Evolutionary conservation across 2,113 vertebrate genomes (phyloP).

Genomic region (Capreolus pygargus): DNA sequence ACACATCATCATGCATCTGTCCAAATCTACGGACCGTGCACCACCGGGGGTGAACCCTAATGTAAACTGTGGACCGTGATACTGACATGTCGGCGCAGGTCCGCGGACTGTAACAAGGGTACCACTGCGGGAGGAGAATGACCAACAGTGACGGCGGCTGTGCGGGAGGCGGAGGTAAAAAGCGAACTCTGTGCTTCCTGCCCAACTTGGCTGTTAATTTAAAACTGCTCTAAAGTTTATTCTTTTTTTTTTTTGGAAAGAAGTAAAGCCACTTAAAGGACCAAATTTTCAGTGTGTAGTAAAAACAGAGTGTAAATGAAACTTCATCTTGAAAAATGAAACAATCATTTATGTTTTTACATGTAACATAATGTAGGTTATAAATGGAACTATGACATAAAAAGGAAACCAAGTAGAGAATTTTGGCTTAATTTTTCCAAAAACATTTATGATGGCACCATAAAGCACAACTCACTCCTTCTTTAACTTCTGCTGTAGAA

Average conservation of each 20-base stretch:
- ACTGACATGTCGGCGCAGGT: neutral
- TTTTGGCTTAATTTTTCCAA: neutral
- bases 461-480: neutral
- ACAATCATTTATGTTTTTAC: neutral
- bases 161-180: neutral
- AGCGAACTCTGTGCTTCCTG: neutral
- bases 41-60: neutral
- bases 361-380: neutral
- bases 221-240: neutral
- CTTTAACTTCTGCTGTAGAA: neutral
- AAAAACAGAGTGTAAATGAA: neutral
- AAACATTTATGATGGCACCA: neutral
- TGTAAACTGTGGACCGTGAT: neutral
- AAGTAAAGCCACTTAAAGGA: neutral
- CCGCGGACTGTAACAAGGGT: neutral
- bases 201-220: neutral
- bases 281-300: neutral
- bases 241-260: neutral
- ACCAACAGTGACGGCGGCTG: too few species aligned
- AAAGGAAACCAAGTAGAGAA: neutral
- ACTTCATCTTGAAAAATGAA: neutral
- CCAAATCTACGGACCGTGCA: neutral
- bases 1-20: accelerated
- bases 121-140: too few species aligned
- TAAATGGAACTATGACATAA: neutral